Evolutionary conservation across 2,888 invertebrate genomes (phyloP).

Genomic region (Poecilobothrus nobilitatus): DNA sequence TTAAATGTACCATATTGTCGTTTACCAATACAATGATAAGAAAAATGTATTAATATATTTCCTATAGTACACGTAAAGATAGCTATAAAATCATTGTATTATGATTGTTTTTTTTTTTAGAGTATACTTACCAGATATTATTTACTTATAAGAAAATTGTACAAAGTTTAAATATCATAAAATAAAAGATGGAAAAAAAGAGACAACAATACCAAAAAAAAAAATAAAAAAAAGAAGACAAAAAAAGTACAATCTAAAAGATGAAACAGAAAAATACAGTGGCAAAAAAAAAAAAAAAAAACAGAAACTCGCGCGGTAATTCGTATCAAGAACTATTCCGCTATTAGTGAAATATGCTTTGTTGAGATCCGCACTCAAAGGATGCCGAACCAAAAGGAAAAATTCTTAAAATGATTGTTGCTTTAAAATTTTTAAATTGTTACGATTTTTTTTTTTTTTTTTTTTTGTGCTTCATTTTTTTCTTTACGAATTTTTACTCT

Average conservation of each 20-base stretch:
- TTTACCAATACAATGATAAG: no score
- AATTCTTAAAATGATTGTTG: constrained; percentile 20
- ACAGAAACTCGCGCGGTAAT: constrained; percentile 12
- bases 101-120: no score
- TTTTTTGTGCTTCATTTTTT: background rate
- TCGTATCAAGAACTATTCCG: constrained; percentile 27
- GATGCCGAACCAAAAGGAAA: constrained; percentile 21
- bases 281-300: constrained; percentile 1
- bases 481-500: no score
- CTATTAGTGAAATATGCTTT: constrained; percentile 33
- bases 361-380: constrained; percentile 23
- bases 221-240: background rate
- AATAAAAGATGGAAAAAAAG: no score
- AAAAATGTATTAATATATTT: no score
- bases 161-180: no score
- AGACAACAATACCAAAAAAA: background rate
- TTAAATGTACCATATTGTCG: no score
- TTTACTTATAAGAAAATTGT: no score
- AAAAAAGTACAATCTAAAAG: constrained; percentile 1
- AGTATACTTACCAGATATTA: no score
- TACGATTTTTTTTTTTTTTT: constrained; percentile 14
- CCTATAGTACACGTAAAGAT: no score
- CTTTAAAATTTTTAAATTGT: constrained; percentile 21
- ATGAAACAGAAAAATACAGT: constrained; percentile 16
- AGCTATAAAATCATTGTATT: no score